A percentile compares a stretch with the other conserved stretches of the same genome.
phyloP scores from a whole-genome alignment of 1,140 invertebrate species.

The Cryptotermes secundus region DNA sequence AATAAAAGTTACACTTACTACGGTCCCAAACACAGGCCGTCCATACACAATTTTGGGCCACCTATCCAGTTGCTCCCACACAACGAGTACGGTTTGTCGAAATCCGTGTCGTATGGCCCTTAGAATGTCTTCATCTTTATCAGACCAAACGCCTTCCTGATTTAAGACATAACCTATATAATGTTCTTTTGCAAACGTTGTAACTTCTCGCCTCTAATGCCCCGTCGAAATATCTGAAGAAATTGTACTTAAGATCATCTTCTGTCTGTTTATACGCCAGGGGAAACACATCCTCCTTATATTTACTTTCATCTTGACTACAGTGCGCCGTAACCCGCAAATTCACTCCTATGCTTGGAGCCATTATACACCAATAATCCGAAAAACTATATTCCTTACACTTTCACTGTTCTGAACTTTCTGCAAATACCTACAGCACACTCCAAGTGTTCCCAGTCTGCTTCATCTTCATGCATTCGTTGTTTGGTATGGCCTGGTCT shows the following conservation, averaged over 20 bases:
- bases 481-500: too few relatives aligned
- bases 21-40: slow-evolving; percentile 92
- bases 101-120: slow-evolving; percentile 91
- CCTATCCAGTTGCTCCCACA: slow-evolving; percentile 95
- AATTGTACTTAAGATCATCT: slow-evolving; percentile 89
- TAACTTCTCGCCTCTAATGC: slow-evolving; percentile 93
- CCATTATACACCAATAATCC: slow-evolving; percentile 52
- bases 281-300: slow-evolving; percentile 98
- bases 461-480: too few relatives aligned
- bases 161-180: slow-evolving; percentile 92
- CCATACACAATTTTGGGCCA: slow-evolving; percentile 94
- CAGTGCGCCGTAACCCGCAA: slow-evolving; percentile 91
- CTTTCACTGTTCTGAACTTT: too few relatives aligned
- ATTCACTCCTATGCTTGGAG: slow-evolving; percentile 84
- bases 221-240: slow-evolving; percentile 96
- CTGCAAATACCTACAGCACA: too few relatives aligned
- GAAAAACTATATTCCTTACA: neutral
- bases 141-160: slow-evolving; percentile 91
- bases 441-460: too few relatives aligned
- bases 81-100: slow-evolving; percentile 87
- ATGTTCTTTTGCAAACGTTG: slow-evolving; percentile 90
- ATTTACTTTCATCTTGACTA: slow-evolving; percentile 93
- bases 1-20: slow-evolving; percentile 93
- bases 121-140: slow-evolving; percentile 88
- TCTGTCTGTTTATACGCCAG: slow-evolving; percentile 91